Evolutionary conservation across 2,113 vertebrate species (phyloP).

Genomic region (Baryphthengus martii): DNA sequence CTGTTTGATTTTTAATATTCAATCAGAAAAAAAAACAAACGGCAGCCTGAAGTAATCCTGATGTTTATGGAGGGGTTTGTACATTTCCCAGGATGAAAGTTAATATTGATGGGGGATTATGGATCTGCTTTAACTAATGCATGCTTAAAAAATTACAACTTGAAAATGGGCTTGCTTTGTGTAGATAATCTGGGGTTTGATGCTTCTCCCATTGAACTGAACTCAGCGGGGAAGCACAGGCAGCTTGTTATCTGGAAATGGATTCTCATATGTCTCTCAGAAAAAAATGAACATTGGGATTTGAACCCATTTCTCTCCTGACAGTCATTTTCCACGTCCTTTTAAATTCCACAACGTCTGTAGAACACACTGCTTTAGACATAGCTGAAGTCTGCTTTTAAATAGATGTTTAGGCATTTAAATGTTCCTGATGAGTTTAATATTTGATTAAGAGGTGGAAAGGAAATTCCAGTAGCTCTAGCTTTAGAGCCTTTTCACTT

Average conservation of each 20-base stretch:
- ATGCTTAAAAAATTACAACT: conserved; percentile 33
- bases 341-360: neutral
- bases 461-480: neutral
- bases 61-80: neutral
- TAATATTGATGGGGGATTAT: conserved; percentile 21
- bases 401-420: neutral
- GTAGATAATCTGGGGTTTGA: conserved; percentile 31
- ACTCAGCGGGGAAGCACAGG: conserved; percentile 11
- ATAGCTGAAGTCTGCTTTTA: neutral
- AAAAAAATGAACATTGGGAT: neutral
- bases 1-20: neutral
- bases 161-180: neutral
- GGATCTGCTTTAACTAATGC: conserved; percentile 17
- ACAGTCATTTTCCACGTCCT: neutral
- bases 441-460: neutral
- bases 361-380: neutral
- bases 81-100: neutral
- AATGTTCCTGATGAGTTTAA: neutral
- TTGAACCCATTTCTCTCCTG: neutral
- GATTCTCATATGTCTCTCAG: neutral
- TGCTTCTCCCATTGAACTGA: conserved; percentile 28
- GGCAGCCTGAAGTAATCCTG: conserved; percentile 5
- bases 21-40: neutral
- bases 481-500: neutral
- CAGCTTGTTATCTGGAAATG: conserved; percentile 46